Conservation (phyloP, 2,888 invertebrate genomes). For the Aquatica leii region DNA sequence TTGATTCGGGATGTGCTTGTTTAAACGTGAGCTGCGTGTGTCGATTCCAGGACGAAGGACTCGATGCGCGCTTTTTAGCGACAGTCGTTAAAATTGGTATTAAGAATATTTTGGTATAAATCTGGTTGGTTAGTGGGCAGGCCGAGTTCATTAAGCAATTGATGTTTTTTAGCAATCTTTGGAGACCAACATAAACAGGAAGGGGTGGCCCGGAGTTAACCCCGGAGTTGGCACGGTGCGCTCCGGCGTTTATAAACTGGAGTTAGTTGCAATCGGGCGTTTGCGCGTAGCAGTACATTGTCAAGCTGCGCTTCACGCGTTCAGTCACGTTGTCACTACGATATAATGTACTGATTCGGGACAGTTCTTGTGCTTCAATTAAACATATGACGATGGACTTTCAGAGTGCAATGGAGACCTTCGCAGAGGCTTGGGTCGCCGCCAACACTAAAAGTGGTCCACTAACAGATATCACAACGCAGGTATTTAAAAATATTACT, state of each 20-base stretch:
- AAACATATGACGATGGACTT: conserved; percentile 80
- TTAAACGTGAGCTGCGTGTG: too few species aligned
- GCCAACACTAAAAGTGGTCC: conserved; percentile 80
- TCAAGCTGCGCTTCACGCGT: conserved; percentile 43
- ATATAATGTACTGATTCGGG: conserved; percentile 20
- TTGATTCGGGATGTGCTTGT: too few species aligned
- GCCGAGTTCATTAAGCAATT: conserved; percentile 55
- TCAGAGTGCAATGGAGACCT: conserved; percentile 98
- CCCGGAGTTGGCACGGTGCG: conserved; percentile 43
- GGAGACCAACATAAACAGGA: conserved; percentile 53
- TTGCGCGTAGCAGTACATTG: conserved; percentile 45
- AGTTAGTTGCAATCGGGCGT: conserved; percentile 52
- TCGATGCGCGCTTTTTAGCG: background rate
- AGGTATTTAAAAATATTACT: conserved; percentile 63
- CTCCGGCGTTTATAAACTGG: conserved; percentile 35
- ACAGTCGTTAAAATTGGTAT: conserved; percentile 46
- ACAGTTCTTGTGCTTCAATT: conserved; percentile 27
- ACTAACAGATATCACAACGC: conserved; percentile 68
- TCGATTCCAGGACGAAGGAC: too few species aligned
- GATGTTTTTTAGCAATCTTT: conserved; percentile 57
- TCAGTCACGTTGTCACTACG: conserved; percentile 55
- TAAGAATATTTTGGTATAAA: too few species aligned
- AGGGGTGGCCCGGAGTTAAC: conserved; percentile 57
- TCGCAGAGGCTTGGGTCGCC: conserved; percentile 97
- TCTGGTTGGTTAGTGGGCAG: conserved; percentile 58